These are phyloP conservation scores for Platycheirus albimanus DNA, from an alignment of 2,888 invertebrate genomes.

Conservation along the genomic window DNA sequence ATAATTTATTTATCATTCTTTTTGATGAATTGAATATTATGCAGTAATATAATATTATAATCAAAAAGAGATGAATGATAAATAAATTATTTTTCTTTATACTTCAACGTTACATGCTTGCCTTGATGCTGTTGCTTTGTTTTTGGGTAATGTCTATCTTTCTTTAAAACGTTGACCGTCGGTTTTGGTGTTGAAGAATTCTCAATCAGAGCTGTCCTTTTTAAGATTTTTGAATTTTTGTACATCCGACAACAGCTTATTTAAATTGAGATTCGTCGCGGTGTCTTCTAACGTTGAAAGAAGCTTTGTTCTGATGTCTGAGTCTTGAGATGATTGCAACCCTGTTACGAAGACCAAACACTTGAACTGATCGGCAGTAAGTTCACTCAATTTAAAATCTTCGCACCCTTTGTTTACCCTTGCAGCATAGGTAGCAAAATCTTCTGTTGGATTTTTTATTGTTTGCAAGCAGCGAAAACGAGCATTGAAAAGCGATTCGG, in stretches of 20 bases:
- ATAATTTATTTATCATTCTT: too few relatives aligned
- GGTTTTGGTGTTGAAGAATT: neutral
- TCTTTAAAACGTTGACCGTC: neutral
- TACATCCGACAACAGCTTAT: slow-evolving; percentile 1
- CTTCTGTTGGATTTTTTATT: slow-evolving; percentile 27
- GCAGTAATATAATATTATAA: too few relatives aligned
- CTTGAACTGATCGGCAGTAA: slow-evolving; percentile 60
- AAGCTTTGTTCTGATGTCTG: slow-evolving; percentile 40
- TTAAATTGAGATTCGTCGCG: slow-evolving; percentile 2
- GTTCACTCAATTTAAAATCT: slow-evolving; percentile 39
- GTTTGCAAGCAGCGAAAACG: slow-evolving; percentile 29
- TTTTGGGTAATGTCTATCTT: neutral
- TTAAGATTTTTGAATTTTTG: slow-evolving; percentile 23
- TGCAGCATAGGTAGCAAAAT: slow-evolving; percentile 39
- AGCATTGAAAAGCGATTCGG: neutral
- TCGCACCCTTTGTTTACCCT: slow-evolving; percentile 43
- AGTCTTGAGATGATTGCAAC: slow-evolving; percentile 22
- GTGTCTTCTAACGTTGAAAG: slow-evolving; percentile 3
- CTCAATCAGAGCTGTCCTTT: slow-evolving; percentile 24
- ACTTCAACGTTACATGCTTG: too few relatives aligned
- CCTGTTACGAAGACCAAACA: slow-evolving; percentile 38
- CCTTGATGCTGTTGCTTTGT: neutral
- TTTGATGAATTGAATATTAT: too few relatives aligned
- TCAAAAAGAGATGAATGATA: too few relatives aligned
- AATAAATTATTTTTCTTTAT: too few relatives aligned